These are phyloP conservation scores for Epizoanthus stellaris DNA, from an alignment of 92 coral and sea anemone genomes.

Conservation along the genomic window DNA sequence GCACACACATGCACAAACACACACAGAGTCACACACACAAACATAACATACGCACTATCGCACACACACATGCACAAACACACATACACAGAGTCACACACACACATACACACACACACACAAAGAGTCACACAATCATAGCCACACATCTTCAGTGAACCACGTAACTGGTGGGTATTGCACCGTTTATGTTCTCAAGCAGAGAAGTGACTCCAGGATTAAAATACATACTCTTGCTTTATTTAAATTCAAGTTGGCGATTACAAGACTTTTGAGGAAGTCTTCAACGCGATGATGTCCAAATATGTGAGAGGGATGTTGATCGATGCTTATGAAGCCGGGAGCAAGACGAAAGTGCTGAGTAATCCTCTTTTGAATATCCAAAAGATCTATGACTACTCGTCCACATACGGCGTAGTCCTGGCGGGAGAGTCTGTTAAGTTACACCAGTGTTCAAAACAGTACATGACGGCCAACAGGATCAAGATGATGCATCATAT, in stretches of 20 bases:
- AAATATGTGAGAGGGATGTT: conserved; percentile 22
- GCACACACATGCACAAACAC: too few relatives aligned
- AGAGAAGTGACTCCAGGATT: too few relatives aligned
- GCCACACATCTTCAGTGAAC: too few relatives aligned
- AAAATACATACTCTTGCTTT: background rate
- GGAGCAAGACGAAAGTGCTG: conserved; percentile 23
- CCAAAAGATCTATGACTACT: conserved; percentile 32
- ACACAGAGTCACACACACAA: too few relatives aligned
- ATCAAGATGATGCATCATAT: conserved; percentile 27
- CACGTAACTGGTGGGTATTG: too few relatives aligned
- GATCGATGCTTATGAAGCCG: conserved; percentile 43
- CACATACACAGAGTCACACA: too few relatives aligned
- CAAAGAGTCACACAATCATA: too few relatives aligned
- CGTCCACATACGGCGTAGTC: conserved; percentile 36
- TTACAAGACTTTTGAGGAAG: conserved; percentile 31
- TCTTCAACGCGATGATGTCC: conserved; percentile 27
- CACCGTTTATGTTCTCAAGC: too few relatives aligned
- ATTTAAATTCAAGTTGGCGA: background rate
- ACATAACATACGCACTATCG: too few relatives aligned
- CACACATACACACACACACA: too few relatives aligned
- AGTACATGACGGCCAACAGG: conserved; percentile 32
- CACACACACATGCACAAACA: too few relatives aligned
- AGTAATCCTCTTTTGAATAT: conserved; percentile 36
- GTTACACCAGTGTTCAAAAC: conserved; percentile 40
- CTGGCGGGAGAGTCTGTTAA: conserved; percentile 34